Conservation (phyloP, 2,797 vertebrate species). For the Gallirallus australis region DNA sequence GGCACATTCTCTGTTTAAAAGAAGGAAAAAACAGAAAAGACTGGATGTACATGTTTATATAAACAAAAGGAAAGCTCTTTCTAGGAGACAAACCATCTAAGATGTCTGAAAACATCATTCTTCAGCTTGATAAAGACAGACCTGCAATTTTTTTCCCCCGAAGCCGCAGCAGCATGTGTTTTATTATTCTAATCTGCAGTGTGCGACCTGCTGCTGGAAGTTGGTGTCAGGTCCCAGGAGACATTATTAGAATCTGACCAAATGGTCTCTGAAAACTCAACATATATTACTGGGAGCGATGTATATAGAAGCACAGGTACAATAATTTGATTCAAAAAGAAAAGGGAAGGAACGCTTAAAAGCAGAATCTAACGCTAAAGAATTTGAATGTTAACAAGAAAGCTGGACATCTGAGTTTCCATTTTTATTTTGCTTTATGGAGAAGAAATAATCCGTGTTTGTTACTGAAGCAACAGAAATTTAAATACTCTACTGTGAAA, state of each 20-base stretch:
- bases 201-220: conserved; percentile 68
- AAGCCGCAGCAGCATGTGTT: conserved; percentile 47
- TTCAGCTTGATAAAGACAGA: conserved; percentile 42
- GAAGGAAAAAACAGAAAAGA: neutral
- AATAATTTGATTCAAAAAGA: conserved; percentile 2
- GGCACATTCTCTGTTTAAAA: neutral
- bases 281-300: conserved; percentile 65
- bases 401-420: conserved; percentile 41
- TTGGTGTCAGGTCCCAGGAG: conserved; percentile 79
- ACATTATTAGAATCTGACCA: conserved; percentile 77
- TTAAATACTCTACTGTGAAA: neutral
- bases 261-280: conserved; percentile 72
- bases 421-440: conserved; percentile 55
- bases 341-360: neutral
- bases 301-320: conserved; percentile 58
- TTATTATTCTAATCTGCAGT: conserved; percentile 73
- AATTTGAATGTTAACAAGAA: conserved; percentile 15
- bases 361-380: conserved; percentile 3
- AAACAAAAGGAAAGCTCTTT: conserved; percentile 5
- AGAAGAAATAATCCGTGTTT: conserved; percentile 5
- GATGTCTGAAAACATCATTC: conserved; percentile 21
- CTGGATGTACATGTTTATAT: neutral
- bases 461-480: neutral
- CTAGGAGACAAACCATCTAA: neutral
- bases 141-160: neutral